Percentiles rank a stretch among this genome's conserved stretches.
These are phyloP conservation scores for Embiotoca jacksoni DNA, from an alignment of 2,113 vertebrate genomes.

Conservation along the genomic window DNA sequence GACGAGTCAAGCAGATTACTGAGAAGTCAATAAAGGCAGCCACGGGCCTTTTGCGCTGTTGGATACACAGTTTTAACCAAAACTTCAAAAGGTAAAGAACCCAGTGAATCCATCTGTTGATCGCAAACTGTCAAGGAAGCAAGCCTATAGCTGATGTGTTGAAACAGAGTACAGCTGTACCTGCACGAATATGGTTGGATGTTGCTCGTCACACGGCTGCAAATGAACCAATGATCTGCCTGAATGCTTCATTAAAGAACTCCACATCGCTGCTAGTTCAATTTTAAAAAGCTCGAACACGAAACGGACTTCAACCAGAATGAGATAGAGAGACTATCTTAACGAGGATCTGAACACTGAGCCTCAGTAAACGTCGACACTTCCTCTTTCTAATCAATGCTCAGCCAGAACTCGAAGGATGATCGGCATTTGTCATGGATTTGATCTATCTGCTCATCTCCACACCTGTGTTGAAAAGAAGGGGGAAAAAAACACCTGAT, in stretches of 20 bases:
- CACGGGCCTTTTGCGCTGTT: no score
- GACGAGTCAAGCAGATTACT: not conserved
- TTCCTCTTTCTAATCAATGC: constrained; percentile 40
- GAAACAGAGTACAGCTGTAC: not conserved
- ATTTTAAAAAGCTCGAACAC: not conserved
- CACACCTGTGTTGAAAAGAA: constrained; percentile 48
- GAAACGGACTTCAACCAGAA: not conserved
- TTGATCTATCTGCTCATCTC: constrained; percentile 71
- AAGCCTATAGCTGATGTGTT: not conserved
- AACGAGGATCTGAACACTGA: not conserved
- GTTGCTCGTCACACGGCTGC: not conserved
- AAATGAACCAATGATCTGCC: not conserved
- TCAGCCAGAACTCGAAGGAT: constrained; percentile 44
- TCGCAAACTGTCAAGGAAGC: not conserved
- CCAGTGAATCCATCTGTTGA: not conserved
- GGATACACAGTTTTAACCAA: not conserved
- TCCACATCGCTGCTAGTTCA: not conserved
- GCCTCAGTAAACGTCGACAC: constrained; percentile 21
- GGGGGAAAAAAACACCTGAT: constrained; percentile 53
- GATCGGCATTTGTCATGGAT: constrained; percentile 72
- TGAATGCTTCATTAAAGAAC: constrained; percentile 4
- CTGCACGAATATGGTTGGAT: not conserved
- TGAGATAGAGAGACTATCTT: constrained; percentile 8
- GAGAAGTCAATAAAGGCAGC: not conserved
- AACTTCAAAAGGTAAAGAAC: constrained; percentile 2